Conservation (phyloP, 2,888 invertebrate genomes). For the Scaptomyza caliginosa region DNA sequence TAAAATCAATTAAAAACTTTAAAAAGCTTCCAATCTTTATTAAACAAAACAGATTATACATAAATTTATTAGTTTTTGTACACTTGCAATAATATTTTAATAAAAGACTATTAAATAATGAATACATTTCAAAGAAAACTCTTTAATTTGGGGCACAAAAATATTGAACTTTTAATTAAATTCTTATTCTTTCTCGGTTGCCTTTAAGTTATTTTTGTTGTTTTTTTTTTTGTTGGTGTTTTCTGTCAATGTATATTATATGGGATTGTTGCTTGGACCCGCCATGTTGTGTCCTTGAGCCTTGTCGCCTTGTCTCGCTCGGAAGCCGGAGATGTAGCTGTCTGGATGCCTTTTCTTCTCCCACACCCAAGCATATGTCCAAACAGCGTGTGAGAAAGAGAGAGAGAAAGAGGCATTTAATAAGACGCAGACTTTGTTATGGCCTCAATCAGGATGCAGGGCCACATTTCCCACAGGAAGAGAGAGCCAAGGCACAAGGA, state of each 20-base stretch:
- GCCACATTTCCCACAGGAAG: conserved; percentile 13
- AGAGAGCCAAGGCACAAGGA: conserved; percentile 1
- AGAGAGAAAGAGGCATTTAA: neutral
- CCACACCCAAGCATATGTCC: neutral
- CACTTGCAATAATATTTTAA: too few relatives aligned
- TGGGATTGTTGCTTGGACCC: neutral
- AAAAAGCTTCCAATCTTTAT: too few relatives aligned
- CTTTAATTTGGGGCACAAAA: too few relatives aligned
- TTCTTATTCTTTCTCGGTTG: conserved; percentile 2
- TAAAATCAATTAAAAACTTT: too few relatives aligned
- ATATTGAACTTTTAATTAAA: too few relatives aligned
- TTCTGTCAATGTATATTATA: neutral
- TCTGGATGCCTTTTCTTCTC: conserved; percentile 26
- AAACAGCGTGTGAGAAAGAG: neutral
- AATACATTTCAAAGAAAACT: too few relatives aligned
- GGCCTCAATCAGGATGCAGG: conserved; percentile 24
- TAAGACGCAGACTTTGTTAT: conserved; percentile 4
- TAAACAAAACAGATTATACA: too few relatives aligned
- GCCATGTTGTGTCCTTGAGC: conserved; percentile 28
- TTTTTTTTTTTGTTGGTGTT: neutral
- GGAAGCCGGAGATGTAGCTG: conserved; percentile 25
- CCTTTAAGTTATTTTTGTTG: conserved; percentile 18
- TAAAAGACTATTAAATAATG: too few relatives aligned
- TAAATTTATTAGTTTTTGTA: too few relatives aligned
- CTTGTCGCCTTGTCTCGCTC: neutral